Base-by-base conservation (phyloP, 1,140 invertebrate species). In the Agrypnia vestita region DNA sequence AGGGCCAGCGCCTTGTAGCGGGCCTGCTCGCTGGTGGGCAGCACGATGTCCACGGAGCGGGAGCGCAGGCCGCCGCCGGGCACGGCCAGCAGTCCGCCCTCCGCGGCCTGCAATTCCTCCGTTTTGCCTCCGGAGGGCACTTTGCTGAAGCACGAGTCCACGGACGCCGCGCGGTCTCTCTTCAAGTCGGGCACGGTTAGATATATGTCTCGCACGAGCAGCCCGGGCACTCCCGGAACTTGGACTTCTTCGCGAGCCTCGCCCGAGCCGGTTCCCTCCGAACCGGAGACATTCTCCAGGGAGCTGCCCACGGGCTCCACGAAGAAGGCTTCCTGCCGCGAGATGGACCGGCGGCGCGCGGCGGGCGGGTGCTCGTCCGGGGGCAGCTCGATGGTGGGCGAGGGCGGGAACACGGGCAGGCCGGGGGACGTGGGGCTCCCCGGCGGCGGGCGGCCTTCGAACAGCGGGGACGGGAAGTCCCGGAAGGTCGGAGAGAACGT, bases 41-140 rank as follows among this genome's bases (percentile, higher is more conserved):
- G 88, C 12, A 96, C 95, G 79, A 97, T 97, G 86, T 98, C 96
- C 55, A 97, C 96, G 43, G 96, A 97, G 76, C 95, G 92, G 4
- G 96, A 97, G n/a, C 96, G 90, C 3, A 93, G 90, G 8, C 92
- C 91, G 10, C 86, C 84, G 76, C 89, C 92, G 0, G 94, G 94
- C 13, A 95, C 94, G 17, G 92, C 91, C 3, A 95, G 89, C 82
- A 91, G 88, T 17, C 89, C 86, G 56, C 90, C 90, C 15, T 87
- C 89, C n/a, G 90, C 90, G 77, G 91, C 90, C 83, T 93, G 89
- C 69, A 92, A 80, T 82, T 94, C 92, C 80, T 94, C 93, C 9
- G 92, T 92, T 84, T 94, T 93, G 3, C 91, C 91, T 44, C 90
- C 90, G 1, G 92, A 91, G 3, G 92, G 91, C 25, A 94, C 92